Evolutionary conservation across 2,113 vertebrate species (phyloP).

Genomic region (Syngnathoides biaculeatus): DNA sequence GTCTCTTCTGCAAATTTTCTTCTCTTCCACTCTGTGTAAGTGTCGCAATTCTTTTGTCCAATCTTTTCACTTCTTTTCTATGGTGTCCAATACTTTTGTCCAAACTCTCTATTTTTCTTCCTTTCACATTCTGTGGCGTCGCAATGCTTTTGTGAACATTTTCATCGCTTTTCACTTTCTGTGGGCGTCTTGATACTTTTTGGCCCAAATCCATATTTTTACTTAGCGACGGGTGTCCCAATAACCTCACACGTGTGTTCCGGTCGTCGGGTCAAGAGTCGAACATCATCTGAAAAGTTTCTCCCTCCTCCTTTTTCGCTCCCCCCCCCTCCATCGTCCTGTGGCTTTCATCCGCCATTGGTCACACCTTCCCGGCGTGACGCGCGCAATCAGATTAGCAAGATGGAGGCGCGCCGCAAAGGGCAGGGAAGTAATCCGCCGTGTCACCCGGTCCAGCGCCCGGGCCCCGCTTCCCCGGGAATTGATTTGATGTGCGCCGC

Average conservation of each 20-base stretch:
- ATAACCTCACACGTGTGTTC: not conserved
- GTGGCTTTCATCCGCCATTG: slow-evolving; percentile 22
- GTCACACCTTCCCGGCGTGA: slow-evolving; percentile 48
- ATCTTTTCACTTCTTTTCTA: too few relatives aligned
- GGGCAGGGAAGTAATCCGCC: slow-evolving; percentile 43
- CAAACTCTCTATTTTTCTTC: too few relatives aligned
- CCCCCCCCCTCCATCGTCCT: slow-evolving; percentile 16
- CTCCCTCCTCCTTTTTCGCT: slow-evolving; percentile 9
- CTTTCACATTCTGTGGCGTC: not conserved
- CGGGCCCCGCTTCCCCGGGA: slow-evolving; percentile 30
- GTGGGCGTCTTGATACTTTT: not conserved
- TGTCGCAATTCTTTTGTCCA: too few relatives aligned
- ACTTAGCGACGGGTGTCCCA: not conserved
- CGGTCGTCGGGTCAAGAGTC: not conserved
- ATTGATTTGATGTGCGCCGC: slow-evolving; percentile 57
- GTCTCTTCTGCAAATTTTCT: too few relatives aligned
- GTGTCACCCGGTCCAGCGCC: slow-evolving; percentile 48
- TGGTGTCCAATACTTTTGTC: too few relatives aligned
- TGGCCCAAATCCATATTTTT: not conserved
- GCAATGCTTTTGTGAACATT: not conserved
- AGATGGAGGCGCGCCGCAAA: slow-evolving; percentile 32
- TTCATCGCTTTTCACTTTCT: not conserved
- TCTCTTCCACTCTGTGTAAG: too few relatives aligned
- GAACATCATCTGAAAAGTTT: slow-evolving; percentile 26
- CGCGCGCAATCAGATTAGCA: slow-evolving; percentile 54